Conservation (phyloP, 2,113 vertebrate species). For the Phodopus roborovskii region DNA sequence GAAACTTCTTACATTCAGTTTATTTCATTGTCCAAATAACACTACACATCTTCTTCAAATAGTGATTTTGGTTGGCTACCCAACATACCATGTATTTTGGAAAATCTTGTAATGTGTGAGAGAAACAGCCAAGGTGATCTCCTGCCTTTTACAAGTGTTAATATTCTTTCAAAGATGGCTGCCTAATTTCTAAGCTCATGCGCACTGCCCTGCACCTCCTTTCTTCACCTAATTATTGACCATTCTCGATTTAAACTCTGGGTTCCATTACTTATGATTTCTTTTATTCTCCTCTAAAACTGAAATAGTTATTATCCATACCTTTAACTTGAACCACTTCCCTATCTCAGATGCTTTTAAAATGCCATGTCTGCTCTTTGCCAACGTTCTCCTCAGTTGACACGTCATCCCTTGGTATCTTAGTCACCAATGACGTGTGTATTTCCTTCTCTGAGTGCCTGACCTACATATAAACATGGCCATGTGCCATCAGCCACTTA, state of each 20-base stretch:
- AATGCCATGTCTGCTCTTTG: not conserved
- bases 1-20: not conserved
- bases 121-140: not conserved
- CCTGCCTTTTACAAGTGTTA: not conserved
- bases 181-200: not conserved
- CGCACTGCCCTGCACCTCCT: not conserved
- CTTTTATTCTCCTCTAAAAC: not conserved
- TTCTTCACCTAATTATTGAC: not conserved
- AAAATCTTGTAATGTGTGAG: not conserved
- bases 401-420: not conserved
- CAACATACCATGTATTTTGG: not conserved
- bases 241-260: not conserved
- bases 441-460: slow-evolving; percentile 28
- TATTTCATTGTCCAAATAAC: not conserved
- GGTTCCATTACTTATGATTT: not conserved
- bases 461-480: slow-evolving; percentile 42
- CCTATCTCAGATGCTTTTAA: slow-evolving; percentile 5
- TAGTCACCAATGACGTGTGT: not conserved
- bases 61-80: not conserved
- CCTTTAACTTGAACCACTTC: not conserved
- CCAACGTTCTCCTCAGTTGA: not conserved
- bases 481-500: not conserved
- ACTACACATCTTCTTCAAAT: not conserved
- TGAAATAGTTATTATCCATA: not conserved
- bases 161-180: not conserved